These are phyloP conservation scores for Salvelinus alpinus DNA, from an alignment of 2,113 vertebrate species.

Conservation along the genomic window DNA sequence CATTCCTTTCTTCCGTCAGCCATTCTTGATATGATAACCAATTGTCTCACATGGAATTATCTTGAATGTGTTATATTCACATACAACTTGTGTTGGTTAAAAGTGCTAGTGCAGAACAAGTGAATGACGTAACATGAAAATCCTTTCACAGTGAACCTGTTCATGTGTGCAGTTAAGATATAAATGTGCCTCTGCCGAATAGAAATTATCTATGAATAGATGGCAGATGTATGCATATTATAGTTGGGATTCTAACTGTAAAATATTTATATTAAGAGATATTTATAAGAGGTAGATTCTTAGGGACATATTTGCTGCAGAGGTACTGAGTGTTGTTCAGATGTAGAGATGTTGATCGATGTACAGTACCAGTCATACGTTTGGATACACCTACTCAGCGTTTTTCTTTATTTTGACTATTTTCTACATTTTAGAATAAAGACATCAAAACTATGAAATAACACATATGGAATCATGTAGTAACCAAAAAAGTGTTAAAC, in stretches of 20 bases:
- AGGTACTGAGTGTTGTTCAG: not conserved
- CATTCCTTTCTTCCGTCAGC: not conserved
- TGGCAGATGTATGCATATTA: not conserved
- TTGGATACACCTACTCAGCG: too few species aligned
- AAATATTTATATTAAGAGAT: not conserved
- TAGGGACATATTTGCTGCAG: conserved; percentile 14
- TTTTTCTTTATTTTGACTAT: too few species aligned
- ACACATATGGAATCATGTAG: too few species aligned
- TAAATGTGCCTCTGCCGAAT: not conserved
- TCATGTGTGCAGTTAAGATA: not conserved
- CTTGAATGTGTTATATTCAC: not conserved
- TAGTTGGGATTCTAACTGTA: not conserved
- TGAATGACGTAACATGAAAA: not conserved
- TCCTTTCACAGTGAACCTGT: not conserved
- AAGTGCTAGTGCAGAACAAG: not conserved
- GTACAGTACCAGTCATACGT: too few species aligned
- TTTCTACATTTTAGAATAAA: too few species aligned
- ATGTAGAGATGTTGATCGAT: conserved; percentile 1
- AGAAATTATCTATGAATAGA: not conserved
- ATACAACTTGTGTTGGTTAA: not conserved
- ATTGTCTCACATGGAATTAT: not conserved
- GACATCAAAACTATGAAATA: too few species aligned
- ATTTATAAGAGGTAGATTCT: not conserved
- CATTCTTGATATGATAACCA: not conserved
- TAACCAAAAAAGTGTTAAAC: too few species aligned